These are phyloP conservation scores for Aphrophora alni DNA, from an alignment of 2,888 invertebrate species.

Conservation along the genomic window DNA sequence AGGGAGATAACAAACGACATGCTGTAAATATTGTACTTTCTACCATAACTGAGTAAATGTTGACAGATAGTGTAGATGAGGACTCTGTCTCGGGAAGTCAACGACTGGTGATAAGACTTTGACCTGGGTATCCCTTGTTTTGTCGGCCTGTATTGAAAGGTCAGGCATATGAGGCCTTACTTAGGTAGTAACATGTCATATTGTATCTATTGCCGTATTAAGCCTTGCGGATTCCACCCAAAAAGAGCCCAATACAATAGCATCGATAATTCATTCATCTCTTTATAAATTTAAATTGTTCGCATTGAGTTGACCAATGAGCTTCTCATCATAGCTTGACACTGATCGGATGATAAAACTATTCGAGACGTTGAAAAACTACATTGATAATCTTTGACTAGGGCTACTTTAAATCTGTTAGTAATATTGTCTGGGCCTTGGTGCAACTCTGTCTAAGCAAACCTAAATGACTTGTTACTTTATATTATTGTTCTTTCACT, in stretches of 20 bases:
- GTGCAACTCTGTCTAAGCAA: background rate
- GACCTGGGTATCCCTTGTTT: background rate
- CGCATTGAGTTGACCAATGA: background rate
- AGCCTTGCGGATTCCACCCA: background rate
- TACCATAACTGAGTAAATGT: too few relatives aligned
- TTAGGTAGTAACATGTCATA: background rate
- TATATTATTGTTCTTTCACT: too few relatives aligned
- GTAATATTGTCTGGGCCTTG: background rate
- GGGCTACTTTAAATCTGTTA: background rate
- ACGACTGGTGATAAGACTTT: slow-evolving; percentile 2
- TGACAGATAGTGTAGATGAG: background rate
- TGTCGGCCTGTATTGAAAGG: background rate
- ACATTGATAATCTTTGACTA: background rate
- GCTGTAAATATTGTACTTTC: too few relatives aligned
- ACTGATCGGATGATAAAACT: background rate
- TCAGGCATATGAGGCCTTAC: background rate
- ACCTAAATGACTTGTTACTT: too few relatives aligned
- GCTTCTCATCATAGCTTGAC: background rate
- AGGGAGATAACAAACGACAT: too few relatives aligned
- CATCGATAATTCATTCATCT: background rate
- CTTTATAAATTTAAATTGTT: slow-evolving; percentile 1
- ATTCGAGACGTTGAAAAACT: background rate
- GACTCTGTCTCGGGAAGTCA: background rate
- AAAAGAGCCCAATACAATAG: background rate
- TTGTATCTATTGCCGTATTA: background rate